Evolutionary conservation across 2,797 vertebrate species (phyloP), one percentile per base, ranked within the genome.

Genomic region (Podargus strigoides): DNA sequence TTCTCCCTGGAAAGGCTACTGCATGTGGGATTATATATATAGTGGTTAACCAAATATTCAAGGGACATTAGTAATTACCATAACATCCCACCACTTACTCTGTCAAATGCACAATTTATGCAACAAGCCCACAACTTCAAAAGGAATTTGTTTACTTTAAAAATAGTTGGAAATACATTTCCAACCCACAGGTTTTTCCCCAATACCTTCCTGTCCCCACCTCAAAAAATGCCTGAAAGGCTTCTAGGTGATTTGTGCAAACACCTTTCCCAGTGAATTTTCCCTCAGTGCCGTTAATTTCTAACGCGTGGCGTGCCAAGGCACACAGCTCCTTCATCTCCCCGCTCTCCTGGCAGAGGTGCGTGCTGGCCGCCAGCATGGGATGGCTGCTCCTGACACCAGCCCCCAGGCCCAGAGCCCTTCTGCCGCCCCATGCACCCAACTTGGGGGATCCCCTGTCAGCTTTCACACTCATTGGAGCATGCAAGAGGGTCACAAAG

Each of bases 1-100:
- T 96, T 97, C 94, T 97, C 91, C 93, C 92, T 96, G 94, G 96
- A 97, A 97, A 97, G 77, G 26, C 88, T 96, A 72, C 97, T 96
- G 80, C 94, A 78, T 96, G 93, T 96, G 94, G 96, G 95, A 96
- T 97, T 95, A 96, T 92, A 93, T 92, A 93, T 91, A 94, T 52
- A 66, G 59, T 94, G 97, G 96, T 95, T 97, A 97, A 96, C 96
- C 97, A 97, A 97, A 97, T 96, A 97, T 98, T 97, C 86, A 94
- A 96, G 95, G 95, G 96, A 96, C 95, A 97, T 96, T 97, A 97
- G 92, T 96, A 97, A 97, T 97, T 96, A 96, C 85, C 93, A 94
- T 95, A 94, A 95, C 94, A 94, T 97, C 90, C 95, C 93, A 91
- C 92, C 90, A 93, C 95, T 96, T 96, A 96, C 92, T 95, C 93